Evolutionary conservation across 2,113 vertebrate genomes (phyloP), one percentile per base, ranked within the genome.

Genomic region (Chionodraco myersi): DNA sequence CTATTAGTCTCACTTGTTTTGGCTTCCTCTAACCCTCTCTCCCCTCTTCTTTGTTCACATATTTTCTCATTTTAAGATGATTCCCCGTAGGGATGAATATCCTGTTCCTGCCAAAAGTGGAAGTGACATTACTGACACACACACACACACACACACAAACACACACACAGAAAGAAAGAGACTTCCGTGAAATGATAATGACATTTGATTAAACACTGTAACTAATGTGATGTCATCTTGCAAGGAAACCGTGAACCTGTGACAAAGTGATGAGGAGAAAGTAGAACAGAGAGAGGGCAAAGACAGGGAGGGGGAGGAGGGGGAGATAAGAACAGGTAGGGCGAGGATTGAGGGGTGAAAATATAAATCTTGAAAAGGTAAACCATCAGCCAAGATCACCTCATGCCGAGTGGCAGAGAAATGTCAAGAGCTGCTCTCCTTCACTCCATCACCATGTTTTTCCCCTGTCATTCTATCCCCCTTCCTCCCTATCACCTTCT

Each of bases 181-280:
- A 75, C 30, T 62, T 77, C 71, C 84, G 84, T 83, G 86, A 91
- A 92, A 86, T 82, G 88, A 87, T 87, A 82, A 89, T 87, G 90
- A 84, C 89, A 73, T 93, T 88, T 91, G 80, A 90, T 92, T 91
- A 87, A 91, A 91, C 79, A 67, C 76, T 70, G 88, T 87, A 85
- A 89, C 89, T 86, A 86, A 92, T 82, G 73, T 59, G 74, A 84
- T 84, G 81, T 82, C 80, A 86, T 86, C 75, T 88, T 82, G 83
- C 62, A 68, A 72, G 49, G 11, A 82, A 89, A 78, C 73, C 59
- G 64, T 62, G 82, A 83, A 83, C 85, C 81, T 83, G 90, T 89
- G 81, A 90, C 77, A 77, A 73, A 64, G 75, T 85, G 73, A 65
- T 12, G 44, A 41, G 47, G 61, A 68, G 69, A 11, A 87, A 85